Conservation (phyloP, 2,797 vertebrate species). For the Orientallactaga sibirica region DNA sequence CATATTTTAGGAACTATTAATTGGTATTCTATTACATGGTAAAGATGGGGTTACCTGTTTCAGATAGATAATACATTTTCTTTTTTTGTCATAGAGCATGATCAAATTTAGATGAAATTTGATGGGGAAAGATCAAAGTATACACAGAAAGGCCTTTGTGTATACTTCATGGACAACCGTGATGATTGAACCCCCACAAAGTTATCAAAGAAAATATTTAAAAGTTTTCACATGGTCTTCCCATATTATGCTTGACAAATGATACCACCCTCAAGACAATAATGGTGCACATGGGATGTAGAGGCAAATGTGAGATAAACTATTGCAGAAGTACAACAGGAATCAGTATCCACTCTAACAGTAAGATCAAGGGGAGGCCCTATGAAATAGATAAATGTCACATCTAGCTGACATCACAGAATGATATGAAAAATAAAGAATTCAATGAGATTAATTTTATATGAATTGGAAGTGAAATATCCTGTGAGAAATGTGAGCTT, state of each 20-base stretch:
- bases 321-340: not conserved
- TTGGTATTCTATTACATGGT: not conserved
- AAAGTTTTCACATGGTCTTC: not conserved
- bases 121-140: not conserved
- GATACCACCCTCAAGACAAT: not conserved
- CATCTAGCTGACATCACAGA: not conserved
- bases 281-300: not conserved
- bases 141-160: not conserved
- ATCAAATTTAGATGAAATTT: conserved; percentile 17
- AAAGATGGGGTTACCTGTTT: not conserved
- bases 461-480: not conserved
- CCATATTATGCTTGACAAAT: not conserved
- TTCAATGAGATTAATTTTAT: not conserved
- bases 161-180: not conserved
- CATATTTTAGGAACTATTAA: not conserved
- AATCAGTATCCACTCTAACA: not conserved
- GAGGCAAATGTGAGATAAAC: not conserved
- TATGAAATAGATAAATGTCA: not conserved
- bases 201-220: not conserved
- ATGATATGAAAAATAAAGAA: not conserved
- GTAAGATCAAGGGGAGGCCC: not conserved
- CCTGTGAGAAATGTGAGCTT: not conserved
- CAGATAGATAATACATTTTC: not conserved
- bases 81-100: not conserved
- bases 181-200: not conserved